A percentile compares a stretch with the other conserved stretches of the same genome.
These are phyloP conservation scores for Danaus plexippus DNA, from an alignment of 1,140 invertebrate genomes.

Conservation along the genomic window DNA sequence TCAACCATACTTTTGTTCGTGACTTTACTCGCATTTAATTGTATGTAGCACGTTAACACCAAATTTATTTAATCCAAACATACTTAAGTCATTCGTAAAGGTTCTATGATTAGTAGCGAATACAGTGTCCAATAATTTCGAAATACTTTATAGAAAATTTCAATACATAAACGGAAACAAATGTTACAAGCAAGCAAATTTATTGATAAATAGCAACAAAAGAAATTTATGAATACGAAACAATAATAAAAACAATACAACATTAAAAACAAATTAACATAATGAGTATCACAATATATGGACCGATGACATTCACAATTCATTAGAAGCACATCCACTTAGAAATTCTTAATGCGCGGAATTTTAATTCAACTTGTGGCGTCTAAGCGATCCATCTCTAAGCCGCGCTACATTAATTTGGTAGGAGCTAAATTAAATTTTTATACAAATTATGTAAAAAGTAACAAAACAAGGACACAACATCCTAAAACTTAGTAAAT, in stretches of 20 bases:
- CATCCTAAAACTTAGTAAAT: too few relatives aligned
- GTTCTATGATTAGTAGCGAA: too few relatives aligned
- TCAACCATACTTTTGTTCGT: too few relatives aligned
- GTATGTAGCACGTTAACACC: too few relatives aligned
- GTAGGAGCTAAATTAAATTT: too few relatives aligned
- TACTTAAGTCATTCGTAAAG: too few relatives aligned
- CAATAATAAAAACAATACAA: conserved; percentile 3
- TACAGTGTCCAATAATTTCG: too few relatives aligned
- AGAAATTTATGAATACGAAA: conserved; percentile 1
- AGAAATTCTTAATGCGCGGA: conserved; percentile 18
- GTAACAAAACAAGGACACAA: too few relatives aligned
- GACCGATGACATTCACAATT: conserved; percentile 19
- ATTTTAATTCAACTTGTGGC: conserved; percentile 21
- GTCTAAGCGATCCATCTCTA: conserved; percentile 17
- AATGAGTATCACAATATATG: conserved; percentile 21
- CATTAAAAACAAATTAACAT: conserved; percentile 7
- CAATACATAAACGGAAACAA: not conserved
- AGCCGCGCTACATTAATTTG: conserved; percentile 9
- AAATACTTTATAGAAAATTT: too few relatives aligned
- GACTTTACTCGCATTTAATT: too few relatives aligned
- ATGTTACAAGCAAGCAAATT: conserved; percentile 1
- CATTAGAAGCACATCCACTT: conserved; percentile 13
- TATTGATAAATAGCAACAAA: conserved; percentile 8
- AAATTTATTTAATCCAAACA: too few relatives aligned
- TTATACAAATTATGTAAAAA: too few relatives aligned